Percentiles rank a stretch among this genome's conserved stretches.
These are phyloP conservation scores for Mesodorylaimus sp. DNA, from an alignment of 2,888 invertebrate genomes.

Conservation along the genomic window DNA sequence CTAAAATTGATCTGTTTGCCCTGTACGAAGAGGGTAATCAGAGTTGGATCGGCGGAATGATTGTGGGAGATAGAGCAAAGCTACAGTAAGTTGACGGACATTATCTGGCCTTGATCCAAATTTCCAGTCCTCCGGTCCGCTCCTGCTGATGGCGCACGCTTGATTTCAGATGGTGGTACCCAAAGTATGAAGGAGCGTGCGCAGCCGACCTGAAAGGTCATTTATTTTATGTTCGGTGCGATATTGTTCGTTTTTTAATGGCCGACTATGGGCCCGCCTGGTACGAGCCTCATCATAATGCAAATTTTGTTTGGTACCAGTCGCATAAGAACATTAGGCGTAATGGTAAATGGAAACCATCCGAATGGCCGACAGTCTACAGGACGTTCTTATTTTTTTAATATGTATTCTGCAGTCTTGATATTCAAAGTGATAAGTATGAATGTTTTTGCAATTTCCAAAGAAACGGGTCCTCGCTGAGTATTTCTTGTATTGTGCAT, in stretches of 20 bases:
- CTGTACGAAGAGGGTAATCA: conserved; percentile 4
- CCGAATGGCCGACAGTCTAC: conserved; percentile 1
- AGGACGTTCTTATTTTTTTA: not conserved
- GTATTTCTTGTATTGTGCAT: too few relatives aligned
- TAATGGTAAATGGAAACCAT: not conserved
- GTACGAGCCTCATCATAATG: conserved; percentile 5
- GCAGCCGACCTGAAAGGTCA: conserved; percentile 4
- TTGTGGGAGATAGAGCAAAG: conserved; percentile 2
- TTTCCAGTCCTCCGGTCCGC: too few relatives aligned
- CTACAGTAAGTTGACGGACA: conserved; percentile 3
- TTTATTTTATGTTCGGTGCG: conserved; percentile 11
- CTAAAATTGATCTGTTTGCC: conserved; percentile 11
- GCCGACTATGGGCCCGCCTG: conserved; percentile 11
- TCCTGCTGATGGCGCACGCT: too few relatives aligned
- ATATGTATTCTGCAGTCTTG: not conserved
- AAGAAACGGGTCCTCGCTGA: too few relatives aligned
- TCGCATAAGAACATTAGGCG: conserved; percentile 7
- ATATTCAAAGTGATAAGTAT: not conserved
- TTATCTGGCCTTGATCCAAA: too few relatives aligned
- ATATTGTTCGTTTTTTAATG: conserved; percentile 6
- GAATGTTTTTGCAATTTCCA: not conserved
- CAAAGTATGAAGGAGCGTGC: not conserved
- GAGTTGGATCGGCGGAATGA: conserved; percentile 11
- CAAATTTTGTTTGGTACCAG: conserved; percentile 6
- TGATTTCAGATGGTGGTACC: conserved; percentile 12